Evolutionary conservation across 2,888 invertebrate genomes (phyloP).

Genomic region (Eupsilia transversa): DNA sequence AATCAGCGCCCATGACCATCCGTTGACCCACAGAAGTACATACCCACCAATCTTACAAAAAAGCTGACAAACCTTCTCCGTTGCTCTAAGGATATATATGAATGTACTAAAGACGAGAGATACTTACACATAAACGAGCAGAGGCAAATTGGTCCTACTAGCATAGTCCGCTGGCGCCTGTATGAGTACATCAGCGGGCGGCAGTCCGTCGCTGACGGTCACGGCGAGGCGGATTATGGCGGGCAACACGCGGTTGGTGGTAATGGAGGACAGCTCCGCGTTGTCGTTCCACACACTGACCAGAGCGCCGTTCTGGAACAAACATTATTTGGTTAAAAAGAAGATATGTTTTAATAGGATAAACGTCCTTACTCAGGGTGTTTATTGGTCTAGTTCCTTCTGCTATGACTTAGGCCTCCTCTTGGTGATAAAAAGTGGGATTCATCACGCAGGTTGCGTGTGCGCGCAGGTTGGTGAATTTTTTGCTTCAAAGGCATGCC

Average conservation of each 20-base stretch:
- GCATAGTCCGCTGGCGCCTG: slow-evolving; percentile 94
- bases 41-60: background rate
- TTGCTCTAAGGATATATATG: background rate
- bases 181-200: slow-evolving; percentile 93
- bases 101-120: background rate
- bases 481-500: background rate
- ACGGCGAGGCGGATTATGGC: slow-evolving; percentile 91
- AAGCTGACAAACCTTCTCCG: no score
- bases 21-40: background rate
- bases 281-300: slow-evolving; percentile 93
- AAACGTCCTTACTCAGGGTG: background rate
- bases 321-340: slow-evolving; percentile 16
- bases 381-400: background rate
- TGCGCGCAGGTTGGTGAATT: background rate
- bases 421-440: background rate
- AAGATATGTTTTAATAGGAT: no score
- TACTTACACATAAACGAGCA: slow-evolving; percentile 96
- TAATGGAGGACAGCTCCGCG: slow-evolving; percentile 85
- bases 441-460: background rate
- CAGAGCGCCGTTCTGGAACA: slow-evolving; percentile 79
- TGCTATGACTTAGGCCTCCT: no score
- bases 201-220: slow-evolving; percentile 91
- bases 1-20: background rate
- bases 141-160: slow-evolving; percentile 93
- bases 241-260: slow-evolving; percentile 90